These are phyloP conservation scores for Valencia hispanica DNA, from an alignment of 2,797 vertebrate genomes.

Conservation along the genomic window DNA sequence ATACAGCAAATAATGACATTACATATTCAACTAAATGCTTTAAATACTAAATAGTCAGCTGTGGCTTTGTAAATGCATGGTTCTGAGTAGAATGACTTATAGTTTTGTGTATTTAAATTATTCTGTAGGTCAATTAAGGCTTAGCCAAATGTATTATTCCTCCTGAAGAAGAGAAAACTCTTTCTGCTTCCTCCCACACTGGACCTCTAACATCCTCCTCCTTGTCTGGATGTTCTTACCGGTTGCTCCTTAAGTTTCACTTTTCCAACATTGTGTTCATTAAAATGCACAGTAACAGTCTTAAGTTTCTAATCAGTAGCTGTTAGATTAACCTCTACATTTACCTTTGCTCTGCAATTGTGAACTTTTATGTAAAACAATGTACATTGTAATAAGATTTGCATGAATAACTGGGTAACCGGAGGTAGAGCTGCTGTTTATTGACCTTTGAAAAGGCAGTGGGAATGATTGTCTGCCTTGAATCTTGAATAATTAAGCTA, in stretches of 20 bases:
- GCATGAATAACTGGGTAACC: conserved; percentile 62
- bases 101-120: background rate
- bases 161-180: background rate
- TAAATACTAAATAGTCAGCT: background rate
- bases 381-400: conserved; percentile 52
- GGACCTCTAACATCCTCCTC: conserved; percentile 5
- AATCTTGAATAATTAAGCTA: conserved; percentile 56
- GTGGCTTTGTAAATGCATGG: conserved; percentile 13
- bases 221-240: conserved; percentile 18
- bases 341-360: conserved; percentile 37
- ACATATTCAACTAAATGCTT: background rate
- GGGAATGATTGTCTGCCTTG: conserved; percentile 21
- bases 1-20: conserved; percentile 18
- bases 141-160: background rate
- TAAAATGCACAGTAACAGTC: conserved; percentile 20
- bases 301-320: conserved; percentile 12
- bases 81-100: background rate
- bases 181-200: background rate
- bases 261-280: conserved; percentile 7
- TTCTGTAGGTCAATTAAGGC: conserved; percentile 1
- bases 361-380: conserved; percentile 43
- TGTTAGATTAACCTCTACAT: conserved; percentile 38
- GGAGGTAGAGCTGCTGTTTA: conserved; percentile 28
- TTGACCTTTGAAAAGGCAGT: conserved; percentile 45
- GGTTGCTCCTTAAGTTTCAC: background rate